Base-by-base conservation (phyloP, 2,888 invertebrate species). In the Melangyna quadrimaculata region DNA sequence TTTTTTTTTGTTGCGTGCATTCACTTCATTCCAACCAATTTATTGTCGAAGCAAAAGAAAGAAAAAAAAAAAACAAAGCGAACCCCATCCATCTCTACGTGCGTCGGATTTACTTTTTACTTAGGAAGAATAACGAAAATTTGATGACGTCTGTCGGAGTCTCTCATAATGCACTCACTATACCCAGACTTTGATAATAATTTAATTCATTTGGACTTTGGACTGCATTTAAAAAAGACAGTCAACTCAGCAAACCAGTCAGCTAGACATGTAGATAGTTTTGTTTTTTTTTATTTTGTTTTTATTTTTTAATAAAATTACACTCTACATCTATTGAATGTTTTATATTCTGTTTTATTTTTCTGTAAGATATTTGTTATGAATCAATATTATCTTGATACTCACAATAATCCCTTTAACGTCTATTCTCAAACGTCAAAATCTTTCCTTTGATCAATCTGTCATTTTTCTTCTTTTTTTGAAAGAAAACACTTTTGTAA, bases 181-280 rank as follows among this genome's bases (percentile, higher is more conserved):
- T 40, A 6, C n/a, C 14, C 40, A 40, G 40, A 40, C 40, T n/a
- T 12, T 40, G n/a, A 24, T 19, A 14, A 32, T 29, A 53, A 24
- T 48, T 63, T 27, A 61, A 55, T 73, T 32, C 12, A 8, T 32
- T 19, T 63, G 82, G 73, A 83, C 78, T 83, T 83, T 83, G 78
- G 48, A 83, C 78, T 37, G 55, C 14, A 63, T 57, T 83, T 78
- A 83, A 78, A 70, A n/a, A 63, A 70, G 77, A 61, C 72, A 82
- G 65, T 67, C 71, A 75, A 67, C 63, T 67, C 71, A 75, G 59
- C 63, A 55, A 63, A 9, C 24, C 40, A 57, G 77, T 65, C 78
- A 72, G 37, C 48, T 65, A 74, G 55, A 75, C 45, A 19, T 40
- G 32, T 10, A 37, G 27, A 22, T 63, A 35, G 24, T 55, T 32